These are phyloP conservation scores for Amyelois transitella DNA, from an alignment of 1,140 invertebrate species.

Conservation along the genomic window DNA sequence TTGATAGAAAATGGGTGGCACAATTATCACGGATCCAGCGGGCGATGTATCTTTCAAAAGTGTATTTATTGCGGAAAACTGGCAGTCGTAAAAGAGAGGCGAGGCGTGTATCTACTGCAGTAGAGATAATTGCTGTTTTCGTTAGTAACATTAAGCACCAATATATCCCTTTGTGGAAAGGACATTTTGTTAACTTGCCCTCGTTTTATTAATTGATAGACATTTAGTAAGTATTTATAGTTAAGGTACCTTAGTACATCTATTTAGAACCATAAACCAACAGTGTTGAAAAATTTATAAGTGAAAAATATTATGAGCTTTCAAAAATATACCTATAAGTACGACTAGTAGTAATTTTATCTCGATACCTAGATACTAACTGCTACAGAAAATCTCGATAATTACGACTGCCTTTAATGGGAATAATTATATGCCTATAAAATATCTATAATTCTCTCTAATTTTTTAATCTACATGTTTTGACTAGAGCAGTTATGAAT, in stretches of 20 bases:
- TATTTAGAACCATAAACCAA: too few relatives aligned
- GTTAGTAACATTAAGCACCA: background rate
- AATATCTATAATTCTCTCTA: background rate
- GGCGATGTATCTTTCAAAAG: background rate
- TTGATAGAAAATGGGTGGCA: background rate
- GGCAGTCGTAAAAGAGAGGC: background rate
- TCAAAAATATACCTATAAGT: too few relatives aligned
- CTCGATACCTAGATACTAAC: too few relatives aligned
- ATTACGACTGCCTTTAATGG: background rate
- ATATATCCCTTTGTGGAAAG: background rate
- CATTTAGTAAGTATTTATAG: too few relatives aligned
- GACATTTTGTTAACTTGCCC: background rate
- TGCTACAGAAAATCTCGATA: background rate
- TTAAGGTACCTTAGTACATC: too few relatives aligned
- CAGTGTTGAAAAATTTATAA: too few relatives aligned
- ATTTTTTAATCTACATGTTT: conserved; percentile 42
- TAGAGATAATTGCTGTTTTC: background rate
- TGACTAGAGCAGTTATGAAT: conserved; percentile 71
- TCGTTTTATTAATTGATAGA: too few relatives aligned
- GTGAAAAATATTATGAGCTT: too few relatives aligned
- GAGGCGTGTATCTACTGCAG: background rate
- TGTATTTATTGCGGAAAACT: background rate
- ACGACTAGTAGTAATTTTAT: too few relatives aligned
- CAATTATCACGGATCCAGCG: background rate
- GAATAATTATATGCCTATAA: background rate